Evolutionary conservation across 2,888 invertebrate species (phyloP).

Genomic region (Cremastobaeus sp.): DNA sequence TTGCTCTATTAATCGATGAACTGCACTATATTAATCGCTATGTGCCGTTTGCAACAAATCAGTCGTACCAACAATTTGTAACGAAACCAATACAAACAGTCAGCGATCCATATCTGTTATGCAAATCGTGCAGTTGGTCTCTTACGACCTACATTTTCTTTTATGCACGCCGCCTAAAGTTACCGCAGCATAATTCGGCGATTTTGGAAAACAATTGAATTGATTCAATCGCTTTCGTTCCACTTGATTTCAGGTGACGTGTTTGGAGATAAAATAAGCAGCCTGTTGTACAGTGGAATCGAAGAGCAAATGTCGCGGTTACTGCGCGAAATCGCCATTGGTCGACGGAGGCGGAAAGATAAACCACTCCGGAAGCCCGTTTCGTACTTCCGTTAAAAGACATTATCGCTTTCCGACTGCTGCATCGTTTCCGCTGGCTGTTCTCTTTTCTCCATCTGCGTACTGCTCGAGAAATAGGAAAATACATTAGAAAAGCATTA

Average conservation of each 20-base stretch:
- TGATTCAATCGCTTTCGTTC: conserved; percentile 26
- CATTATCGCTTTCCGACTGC: conserved; percentile 68
- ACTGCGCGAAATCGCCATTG: conserved; percentile 63
- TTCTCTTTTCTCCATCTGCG: conserved; percentile 54
- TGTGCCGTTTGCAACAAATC: background rate
- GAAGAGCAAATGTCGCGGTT: conserved; percentile 49
- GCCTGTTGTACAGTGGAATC: conserved; percentile 37
- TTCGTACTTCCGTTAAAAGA: conserved; percentile 67
- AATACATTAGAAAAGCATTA: conserved; percentile 60
- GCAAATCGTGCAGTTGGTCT: conserved; percentile 1
- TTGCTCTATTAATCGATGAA: background rate
- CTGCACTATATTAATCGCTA: background rate
- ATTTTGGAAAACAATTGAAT: conserved; percentile 45
- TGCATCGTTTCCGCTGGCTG: conserved; percentile 63
- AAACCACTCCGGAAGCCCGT: conserved; percentile 65
- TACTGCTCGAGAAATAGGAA: conserved; percentile 53
- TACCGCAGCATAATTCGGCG: conserved; percentile 12
- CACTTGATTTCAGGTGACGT: conserved; percentile 18
- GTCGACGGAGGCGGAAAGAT: conserved; percentile 64
- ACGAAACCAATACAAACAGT: background rate
- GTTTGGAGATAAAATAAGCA: conserved; percentile 46
- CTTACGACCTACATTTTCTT: conserved; percentile 12
- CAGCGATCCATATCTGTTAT: conserved; percentile 10
- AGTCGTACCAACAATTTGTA: conserved; percentile 3
- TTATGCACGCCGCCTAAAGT: background rate